phyloP scores from a whole-genome alignment of 2,888 invertebrate species.

The Leistus spinibarbis region DNA sequence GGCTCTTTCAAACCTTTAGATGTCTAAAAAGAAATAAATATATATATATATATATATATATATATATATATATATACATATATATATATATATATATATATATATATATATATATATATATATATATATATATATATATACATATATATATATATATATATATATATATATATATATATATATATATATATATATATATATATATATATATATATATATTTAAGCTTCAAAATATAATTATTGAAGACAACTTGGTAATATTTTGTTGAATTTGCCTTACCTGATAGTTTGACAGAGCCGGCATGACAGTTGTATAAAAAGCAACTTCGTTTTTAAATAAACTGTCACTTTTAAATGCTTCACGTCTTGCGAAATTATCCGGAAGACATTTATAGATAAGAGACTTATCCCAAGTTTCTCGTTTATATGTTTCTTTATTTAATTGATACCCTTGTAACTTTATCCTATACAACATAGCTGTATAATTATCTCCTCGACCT shows the following conservation, averaged over 20 bases:
- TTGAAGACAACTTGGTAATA: too few relatives aligned
- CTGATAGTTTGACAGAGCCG: constrained; percentile 67
- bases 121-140: too few relatives aligned
- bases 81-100: too few relatives aligned
- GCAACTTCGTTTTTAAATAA: constrained; percentile 74
- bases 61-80: too few relatives aligned
- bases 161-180: too few relatives aligned
- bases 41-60: too few relatives aligned
- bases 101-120: too few relatives aligned
- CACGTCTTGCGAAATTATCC: constrained; percentile 66
- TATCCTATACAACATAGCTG: constrained; percentile 73
- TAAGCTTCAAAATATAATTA: too few relatives aligned
- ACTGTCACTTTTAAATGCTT: constrained; percentile 73
- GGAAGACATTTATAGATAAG: constrained; percentile 76
- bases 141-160: too few relatives aligned
- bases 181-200: too few relatives aligned
- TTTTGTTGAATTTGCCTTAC: constrained; percentile 4
- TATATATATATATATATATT: too few relatives aligned
- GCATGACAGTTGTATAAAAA: constrained; percentile 74
- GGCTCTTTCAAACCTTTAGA: constrained; percentile 47
- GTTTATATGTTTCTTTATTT: constrained; percentile 52
- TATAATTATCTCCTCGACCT: constrained; percentile 76
- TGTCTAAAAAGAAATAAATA: too few relatives aligned
- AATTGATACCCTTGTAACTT: constrained; percentile 61
- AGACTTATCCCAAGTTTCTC: constrained; percentile 67